A percentile compares a stretch with the other conserved stretches of the same genome.
Conservation (phyloP, 2,888 invertebrate genomes). For the Rhagonycha fulva region DNA sequence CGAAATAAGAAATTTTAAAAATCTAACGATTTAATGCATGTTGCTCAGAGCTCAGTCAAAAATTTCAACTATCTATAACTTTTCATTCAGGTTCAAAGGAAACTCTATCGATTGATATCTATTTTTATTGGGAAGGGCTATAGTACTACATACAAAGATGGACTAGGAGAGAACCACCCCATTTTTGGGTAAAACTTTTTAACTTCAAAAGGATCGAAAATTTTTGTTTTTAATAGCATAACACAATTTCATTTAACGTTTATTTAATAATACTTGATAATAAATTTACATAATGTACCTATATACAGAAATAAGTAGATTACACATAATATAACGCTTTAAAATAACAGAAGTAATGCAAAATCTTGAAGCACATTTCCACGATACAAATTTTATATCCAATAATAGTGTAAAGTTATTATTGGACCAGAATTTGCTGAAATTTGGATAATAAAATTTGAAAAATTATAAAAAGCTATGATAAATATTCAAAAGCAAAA, state of each 20-base stretch:
- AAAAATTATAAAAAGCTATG: not conserved
- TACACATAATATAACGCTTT: not conserved
- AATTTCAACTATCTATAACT: no score
- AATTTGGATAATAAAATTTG: not conserved
- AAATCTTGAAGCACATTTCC: not conserved
- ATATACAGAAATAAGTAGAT: not conserved
- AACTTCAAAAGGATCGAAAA: not conserved
- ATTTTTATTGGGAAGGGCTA: no score
- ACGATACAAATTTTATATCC: not conserved
- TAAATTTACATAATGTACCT: not conserved
- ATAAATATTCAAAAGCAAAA: not conserved
- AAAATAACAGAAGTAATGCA: not conserved
- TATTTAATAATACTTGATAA: not conserved
- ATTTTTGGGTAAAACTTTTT: no score
- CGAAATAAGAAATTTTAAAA: no score
- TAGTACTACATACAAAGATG: no score
- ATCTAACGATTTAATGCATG: no score
- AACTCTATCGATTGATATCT: no score
- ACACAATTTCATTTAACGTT: not conserved
- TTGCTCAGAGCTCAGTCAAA: no score
- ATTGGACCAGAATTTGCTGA: not conserved
- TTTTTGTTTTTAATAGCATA: not conserved
- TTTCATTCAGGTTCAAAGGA: no score
- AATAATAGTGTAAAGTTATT: not conserved
- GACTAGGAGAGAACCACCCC: no score